Base-by-base conservation (phyloP, 2,113 vertebrate genomes). In the Gallinago paraguaiae region DNA sequence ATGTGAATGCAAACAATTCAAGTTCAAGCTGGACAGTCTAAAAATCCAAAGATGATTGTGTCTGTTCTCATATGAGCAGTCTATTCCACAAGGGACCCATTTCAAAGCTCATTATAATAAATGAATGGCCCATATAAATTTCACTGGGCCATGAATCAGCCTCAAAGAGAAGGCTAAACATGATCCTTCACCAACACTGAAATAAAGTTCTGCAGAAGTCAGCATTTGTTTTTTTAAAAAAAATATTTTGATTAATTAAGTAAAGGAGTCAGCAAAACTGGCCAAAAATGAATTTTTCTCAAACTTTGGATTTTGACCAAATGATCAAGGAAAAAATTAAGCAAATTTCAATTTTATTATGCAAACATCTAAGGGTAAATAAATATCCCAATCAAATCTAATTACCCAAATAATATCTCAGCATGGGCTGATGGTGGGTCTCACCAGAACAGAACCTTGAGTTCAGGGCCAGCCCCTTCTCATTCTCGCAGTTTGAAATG, bases 81-180 rank as follows among this genome's bases (percentile, higher is more conserved):
- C 43, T 7, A 2, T 87, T 84, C 82, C 95, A 68, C 61, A 54
- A 87, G 92, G 48, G 93, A 91, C 56, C 7, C 57, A 95, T 96
- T 95, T 92, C 86, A 93, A 72, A 93, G 53, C 39, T 81, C 67
- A 45, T 95, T 93, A 75, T 17, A 86, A 60, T 53, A 93, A 96
- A 95, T 95, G 93, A 96, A 95, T 76, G 45, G 39, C 48, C 46
- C 45, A 41, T 79, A 79, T 95, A 93, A 95, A 96, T 95, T 96
- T 91, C 83, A 76, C 69, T 17, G 57, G 70, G 86, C 39, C 24
- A 91, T 93, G 80, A 95, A 96, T 95, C 91, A 95, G 33, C 9
- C 24, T 89, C 51, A 75, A 22, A 71, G 91, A 88, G 90, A 82
- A 86, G 6, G 46, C 45, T 82, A 86, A 93, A 77, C 7, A 17